Evolutionary conservation across 2,888 invertebrate species (phyloP).

Genomic region (Lasioglossum oenotherae): DNA sequence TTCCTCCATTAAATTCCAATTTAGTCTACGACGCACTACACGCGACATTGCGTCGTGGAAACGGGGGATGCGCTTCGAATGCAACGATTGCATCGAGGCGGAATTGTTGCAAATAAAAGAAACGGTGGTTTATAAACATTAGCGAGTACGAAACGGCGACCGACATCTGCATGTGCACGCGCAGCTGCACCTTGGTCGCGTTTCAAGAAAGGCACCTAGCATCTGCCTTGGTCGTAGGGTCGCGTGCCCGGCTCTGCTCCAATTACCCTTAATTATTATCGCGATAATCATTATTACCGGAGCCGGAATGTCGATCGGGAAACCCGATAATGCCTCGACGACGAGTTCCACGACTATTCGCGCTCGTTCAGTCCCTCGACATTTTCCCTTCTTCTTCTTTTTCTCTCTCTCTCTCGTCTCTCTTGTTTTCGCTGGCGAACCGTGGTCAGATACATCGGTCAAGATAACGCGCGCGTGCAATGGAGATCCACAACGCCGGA

Average conservation of each 20-base stretch:
- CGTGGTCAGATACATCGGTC: not conserved
- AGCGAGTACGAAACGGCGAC: conserved; percentile 18
- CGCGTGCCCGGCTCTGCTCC: conserved; percentile 77
- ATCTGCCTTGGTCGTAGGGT: conserved; percentile 68
- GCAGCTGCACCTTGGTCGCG: conserved; percentile 30
- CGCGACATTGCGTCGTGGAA: conserved; percentile 40
- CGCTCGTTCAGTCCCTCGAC: not conserved
- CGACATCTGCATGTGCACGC: conserved; percentile 48
- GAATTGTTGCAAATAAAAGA: not conserved
- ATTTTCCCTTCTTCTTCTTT: not conserved
- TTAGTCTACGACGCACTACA: not conserved
- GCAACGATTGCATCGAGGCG: conserved; percentile 63
- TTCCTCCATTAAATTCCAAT: not conserved
- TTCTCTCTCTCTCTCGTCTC: not conserved
- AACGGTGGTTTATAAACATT: conserved; percentile 5
- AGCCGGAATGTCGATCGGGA: conserved; percentile 15
- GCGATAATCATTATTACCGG: conserved; percentile 46
- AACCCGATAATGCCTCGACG: conserved; percentile 7
- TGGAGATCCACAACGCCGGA: not conserved
- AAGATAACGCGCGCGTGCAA: conserved; percentile 4
- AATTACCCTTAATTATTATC: conserved; percentile 77
- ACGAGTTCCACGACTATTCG: conserved; percentile 17
- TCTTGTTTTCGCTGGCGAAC: not conserved
- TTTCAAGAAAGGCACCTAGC: conserved; percentile 51
- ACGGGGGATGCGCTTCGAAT: conserved; percentile 70